Percentiles rank a stretch among this genome's conserved stretches.
Evolutionary conservation across 2,888 invertebrate genomes (phyloP).

Genomic region (Protophormia terraenovae): DNA sequence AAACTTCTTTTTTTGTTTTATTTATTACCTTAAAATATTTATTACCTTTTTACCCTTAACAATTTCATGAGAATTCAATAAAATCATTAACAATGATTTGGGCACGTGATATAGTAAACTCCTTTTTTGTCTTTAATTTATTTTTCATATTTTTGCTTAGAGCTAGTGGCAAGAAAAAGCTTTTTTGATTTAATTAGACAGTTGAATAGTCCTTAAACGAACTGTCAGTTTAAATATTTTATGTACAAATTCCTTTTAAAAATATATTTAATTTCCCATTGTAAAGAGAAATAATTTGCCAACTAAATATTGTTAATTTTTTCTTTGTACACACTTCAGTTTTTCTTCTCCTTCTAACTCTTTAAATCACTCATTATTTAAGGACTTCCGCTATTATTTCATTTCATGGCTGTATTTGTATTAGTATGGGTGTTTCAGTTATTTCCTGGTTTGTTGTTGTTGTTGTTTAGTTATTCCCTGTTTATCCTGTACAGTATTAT

Average conservation of each 20-base stretch:
- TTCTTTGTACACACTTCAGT: not conserved
- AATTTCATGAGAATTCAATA: not conserved
- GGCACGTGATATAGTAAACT: not conserved
- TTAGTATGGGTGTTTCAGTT: too few relatives aligned
- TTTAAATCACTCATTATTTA: constrained; percentile 20
- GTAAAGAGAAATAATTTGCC: constrained; percentile 12
- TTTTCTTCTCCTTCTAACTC: not conserved
- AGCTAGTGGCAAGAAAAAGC: not conserved
- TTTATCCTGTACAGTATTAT: not conserved
- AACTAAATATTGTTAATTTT: constrained; percentile 10
- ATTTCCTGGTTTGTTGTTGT: not conserved
- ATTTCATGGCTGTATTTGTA: not conserved
- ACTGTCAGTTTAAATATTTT: not conserved
- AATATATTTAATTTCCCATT: not conserved
- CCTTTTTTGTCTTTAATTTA: not conserved
- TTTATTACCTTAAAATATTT: too few relatives aligned
- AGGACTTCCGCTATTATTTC: not conserved
- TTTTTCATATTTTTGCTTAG: not conserved
- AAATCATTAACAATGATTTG: not conserved
- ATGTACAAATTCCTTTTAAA: not conserved
- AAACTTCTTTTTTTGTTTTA: too few relatives aligned
- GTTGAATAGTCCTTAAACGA: not conserved
- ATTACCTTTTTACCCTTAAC: too few relatives aligned
- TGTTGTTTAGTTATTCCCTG: not conserved
- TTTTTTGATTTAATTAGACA: constrained; percentile 3